Conservation (phyloP, 2,888 invertebrate species). For the Pimpla rufipes region DNA sequence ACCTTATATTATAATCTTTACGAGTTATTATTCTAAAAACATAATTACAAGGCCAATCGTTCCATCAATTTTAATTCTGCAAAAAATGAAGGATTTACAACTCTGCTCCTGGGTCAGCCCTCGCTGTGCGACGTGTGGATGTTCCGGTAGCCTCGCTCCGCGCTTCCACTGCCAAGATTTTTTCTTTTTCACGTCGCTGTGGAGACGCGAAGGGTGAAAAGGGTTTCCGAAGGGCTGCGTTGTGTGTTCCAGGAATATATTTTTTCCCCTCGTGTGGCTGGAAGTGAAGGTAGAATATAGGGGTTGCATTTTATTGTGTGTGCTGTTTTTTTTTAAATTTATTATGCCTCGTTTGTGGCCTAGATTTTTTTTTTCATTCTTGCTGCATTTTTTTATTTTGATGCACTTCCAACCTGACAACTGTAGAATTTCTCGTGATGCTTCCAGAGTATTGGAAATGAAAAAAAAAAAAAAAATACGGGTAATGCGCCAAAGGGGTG, state of each 20-base stretch:
- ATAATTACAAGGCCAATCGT: no score
- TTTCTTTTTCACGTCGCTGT: slow-evolving; percentile 2
- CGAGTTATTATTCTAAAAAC: no score
- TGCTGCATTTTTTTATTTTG: background rate
- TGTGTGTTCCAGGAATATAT: slow-evolving; percentile 34
- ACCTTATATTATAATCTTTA: no score
- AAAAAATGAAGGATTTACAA: no score
- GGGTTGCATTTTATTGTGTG: background rate
- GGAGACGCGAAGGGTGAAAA: slow-evolving; percentile 9
- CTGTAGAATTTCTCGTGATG: background rate
- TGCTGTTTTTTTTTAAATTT: no score
- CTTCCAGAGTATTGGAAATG: slow-evolving; percentile 4
- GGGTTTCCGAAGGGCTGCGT: slow-evolving; percentile 8
- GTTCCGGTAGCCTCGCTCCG: background rate
- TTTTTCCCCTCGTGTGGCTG: background rate
- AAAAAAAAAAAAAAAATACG: slow-evolving; percentile 3
- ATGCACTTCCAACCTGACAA: background rate
- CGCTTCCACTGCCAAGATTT: slow-evolving; percentile 1
- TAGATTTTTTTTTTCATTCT: no score
- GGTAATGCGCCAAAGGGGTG: slow-evolving; percentile 15
- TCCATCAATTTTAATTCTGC: no score
- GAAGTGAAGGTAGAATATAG: background rate
- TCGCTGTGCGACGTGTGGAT: background rate
- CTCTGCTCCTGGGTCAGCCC: background rate
- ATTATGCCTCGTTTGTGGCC: no score